A percentile compares a stretch with the other conserved stretches of the same genome.
Conservation (phyloP, 2,888 invertebrate species). For the Yponomeuta sedellus region DNA sequence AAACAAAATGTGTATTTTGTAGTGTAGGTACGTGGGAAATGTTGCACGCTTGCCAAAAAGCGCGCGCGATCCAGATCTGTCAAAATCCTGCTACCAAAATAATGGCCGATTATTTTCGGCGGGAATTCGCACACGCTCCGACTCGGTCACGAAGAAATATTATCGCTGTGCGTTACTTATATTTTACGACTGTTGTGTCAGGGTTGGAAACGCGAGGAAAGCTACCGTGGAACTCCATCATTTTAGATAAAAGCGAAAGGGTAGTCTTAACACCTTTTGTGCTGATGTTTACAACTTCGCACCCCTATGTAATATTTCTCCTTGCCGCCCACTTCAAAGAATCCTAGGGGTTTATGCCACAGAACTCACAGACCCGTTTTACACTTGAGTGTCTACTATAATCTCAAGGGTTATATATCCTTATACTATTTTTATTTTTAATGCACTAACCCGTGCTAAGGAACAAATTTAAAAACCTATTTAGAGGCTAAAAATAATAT, state of each 20-base stretch:
- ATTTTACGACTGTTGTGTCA: not conserved
- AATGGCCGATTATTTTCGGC: conserved; percentile 65
- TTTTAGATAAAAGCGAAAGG: not conserved
- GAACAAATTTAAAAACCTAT: no score
- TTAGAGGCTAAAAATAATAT: no score
- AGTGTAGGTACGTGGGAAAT: conserved; percentile 14
- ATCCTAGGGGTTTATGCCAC: not conserved
- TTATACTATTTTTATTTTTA: no score
- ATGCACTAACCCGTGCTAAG: no score
- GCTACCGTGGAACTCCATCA: not conserved
- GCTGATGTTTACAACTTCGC: not conserved
- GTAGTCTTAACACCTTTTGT: not conserved
- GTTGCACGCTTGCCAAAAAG: conserved; percentile 38
- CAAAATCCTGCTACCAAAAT: conserved; percentile 53
- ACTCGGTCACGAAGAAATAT: conserved; percentile 49
- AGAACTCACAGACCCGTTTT: not conserved
- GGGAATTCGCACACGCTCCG: conserved; percentile 49
- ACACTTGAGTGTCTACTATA: not conserved
- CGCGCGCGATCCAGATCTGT: conserved; percentile 59
- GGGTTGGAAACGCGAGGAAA: not conserved
- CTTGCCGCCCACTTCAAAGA: not conserved
- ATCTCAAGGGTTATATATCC: not conserved
- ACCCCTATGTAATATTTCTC: not conserved
- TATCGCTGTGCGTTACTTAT: conserved; percentile 21
- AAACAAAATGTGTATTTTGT: not conserved